Conservation (phyloP, 2,888 invertebrate genomes). For the Syrphus vitripennis region DNA sequence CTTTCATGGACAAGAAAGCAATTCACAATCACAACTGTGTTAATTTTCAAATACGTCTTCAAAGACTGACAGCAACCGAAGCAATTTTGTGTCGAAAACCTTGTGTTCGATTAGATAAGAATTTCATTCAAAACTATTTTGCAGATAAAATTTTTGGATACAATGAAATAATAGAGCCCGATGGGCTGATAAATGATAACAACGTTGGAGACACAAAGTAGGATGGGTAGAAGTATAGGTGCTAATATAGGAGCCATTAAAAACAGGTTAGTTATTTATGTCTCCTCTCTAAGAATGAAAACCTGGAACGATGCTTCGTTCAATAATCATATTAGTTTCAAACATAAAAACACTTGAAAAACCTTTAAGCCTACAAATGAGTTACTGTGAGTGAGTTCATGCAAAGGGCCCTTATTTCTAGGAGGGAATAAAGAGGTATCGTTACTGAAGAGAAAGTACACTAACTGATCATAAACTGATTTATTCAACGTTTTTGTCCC, state of each 20-base stretch:
- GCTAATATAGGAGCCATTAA: no score
- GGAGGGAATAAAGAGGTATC: no score
- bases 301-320: background rate
- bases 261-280: no score
- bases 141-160: background rate
- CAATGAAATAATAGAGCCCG: background rate
- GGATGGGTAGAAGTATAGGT: no score
- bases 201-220: no score
- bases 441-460: no score
- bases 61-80: slow-evolving; percentile 10
- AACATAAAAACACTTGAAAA: background rate
- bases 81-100: slow-evolving; percentile 45
- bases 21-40: slow-evolving; percentile 15
- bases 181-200: background rate
- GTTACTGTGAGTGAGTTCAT: no score
- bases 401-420: no score
- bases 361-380: no score
- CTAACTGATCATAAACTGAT: no score
- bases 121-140: background rate
- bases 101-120: slow-evolving; percentile 1
- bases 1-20: background rate
- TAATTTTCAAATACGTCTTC: slow-evolving; percentile 1
- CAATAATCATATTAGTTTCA: background rate
- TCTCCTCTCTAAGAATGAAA: background rate
- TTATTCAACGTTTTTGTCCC: no score